Conservation (phyloP, 2,797 vertebrate genomes). For the Brotula barbata region DNA sequence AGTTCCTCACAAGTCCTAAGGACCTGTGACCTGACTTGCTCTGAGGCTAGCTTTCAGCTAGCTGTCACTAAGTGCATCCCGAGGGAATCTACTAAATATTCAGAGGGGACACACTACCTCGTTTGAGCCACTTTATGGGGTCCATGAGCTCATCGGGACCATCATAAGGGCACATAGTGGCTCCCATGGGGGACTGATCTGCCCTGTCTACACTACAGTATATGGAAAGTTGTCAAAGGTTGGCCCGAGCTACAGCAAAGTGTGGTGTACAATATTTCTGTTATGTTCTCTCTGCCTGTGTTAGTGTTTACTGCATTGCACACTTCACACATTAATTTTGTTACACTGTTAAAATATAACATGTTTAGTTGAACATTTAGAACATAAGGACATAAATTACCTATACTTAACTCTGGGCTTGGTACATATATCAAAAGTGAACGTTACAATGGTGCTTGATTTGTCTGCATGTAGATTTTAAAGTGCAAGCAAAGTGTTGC, state of each 20-base stretch:
- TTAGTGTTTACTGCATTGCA: constrained; percentile 38
- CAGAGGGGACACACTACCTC: constrained; percentile 60
- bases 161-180: constrained; percentile 11
- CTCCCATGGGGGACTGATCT: constrained; percentile 17
- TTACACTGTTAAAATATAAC: constrained; percentile 26
- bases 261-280: constrained; percentile 26
- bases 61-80: too few relatives aligned
- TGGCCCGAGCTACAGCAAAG: constrained; percentile 3
- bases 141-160: constrained; percentile 43
- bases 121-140: constrained; percentile 23
- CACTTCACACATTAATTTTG: constrained; percentile 30
- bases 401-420: constrained; percentile 44
- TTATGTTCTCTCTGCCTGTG: constrained; percentile 29
- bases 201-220: constrained; percentile 10
- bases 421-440: constrained; percentile 57
- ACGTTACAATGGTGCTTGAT: constrained; percentile 71
- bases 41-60: too few relatives aligned
- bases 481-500: constrained; percentile 47
- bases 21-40: too few relatives aligned
- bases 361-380: constrained; percentile 31
- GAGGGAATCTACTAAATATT: constrained; percentile 53
- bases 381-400: constrained; percentile 20
- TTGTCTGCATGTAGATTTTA: constrained; percentile 63
- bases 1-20: too few relatives aligned
- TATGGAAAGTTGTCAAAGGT: constrained; percentile 5